Evolutionary conservation across 2,888 invertebrate genomes (phyloP).

Genomic region (Antheraea yamamai): DNA sequence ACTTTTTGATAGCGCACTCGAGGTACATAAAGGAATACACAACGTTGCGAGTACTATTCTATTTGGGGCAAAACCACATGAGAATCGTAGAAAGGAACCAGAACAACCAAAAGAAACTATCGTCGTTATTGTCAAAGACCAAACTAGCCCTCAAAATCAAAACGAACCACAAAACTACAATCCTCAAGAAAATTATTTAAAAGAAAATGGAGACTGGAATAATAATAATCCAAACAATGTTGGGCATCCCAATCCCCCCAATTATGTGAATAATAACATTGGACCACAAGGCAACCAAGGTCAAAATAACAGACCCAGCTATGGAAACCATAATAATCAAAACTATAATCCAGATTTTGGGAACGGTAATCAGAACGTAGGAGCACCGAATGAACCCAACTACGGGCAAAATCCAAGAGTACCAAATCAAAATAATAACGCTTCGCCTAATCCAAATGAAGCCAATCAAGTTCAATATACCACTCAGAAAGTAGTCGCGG

Average conservation of each 20-base stretch:
- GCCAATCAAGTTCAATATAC: too few relatives aligned
- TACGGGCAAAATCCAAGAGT: conserved; percentile 20
- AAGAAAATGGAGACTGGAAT: conserved; percentile 15
- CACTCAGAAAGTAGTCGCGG: conserved; percentile 17
- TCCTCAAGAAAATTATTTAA: conserved; percentile 22
- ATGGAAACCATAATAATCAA: conserved; percentile 23
- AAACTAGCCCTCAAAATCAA: conserved; percentile 34
- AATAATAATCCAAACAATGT: neutral
- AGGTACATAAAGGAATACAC: conserved; percentile 45
- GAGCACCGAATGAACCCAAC: conserved; percentile 11
- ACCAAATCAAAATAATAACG: conserved; percentile 6
- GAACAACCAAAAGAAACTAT: conserved; percentile 39
- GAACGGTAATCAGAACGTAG: conserved; percentile 24
- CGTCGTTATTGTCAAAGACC: conserved; percentile 46
- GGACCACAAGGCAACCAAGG: conserved; percentile 13
- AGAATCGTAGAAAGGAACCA: conserved; percentile 31
- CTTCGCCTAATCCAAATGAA: too few relatives aligned
- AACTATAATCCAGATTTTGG: neutral
- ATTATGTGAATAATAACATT: conserved; percentile 25
- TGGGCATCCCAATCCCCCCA: conserved; percentile 19
- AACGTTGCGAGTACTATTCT: conserved; percentile 50
- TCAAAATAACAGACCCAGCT: conserved; percentile 23
- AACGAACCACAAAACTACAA: conserved; percentile 27
- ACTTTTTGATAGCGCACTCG: conserved; percentile 43
- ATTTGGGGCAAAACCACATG: conserved; percentile 31